phyloP scores from a whole-genome alignment of 2,113 vertebrate genomes.

The Eulemur macaco region DNA sequence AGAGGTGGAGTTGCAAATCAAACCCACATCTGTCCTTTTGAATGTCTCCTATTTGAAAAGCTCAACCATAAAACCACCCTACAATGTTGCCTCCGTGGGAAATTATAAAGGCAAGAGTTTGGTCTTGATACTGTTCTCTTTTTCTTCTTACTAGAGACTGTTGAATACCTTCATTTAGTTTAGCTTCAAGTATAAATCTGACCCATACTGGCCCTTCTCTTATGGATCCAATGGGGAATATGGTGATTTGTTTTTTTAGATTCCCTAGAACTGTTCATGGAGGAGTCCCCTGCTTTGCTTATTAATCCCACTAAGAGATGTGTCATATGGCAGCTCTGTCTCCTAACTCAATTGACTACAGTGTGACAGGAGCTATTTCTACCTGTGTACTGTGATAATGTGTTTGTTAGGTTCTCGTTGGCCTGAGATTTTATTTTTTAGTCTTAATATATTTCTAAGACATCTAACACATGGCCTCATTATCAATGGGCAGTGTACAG shows the following conservation, averaged over 20 bases:
- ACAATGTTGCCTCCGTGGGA: neutral
- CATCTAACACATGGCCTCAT: neutral
- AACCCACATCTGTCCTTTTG: neutral
- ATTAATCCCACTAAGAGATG: neutral
- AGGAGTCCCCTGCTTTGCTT: neutral
- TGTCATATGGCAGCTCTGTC: neutral
- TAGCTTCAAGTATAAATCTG: neutral
- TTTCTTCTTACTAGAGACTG: neutral
- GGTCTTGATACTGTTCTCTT: neutral
- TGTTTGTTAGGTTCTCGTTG: neutral
- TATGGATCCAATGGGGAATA: neutral
- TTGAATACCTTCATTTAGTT: neutral
- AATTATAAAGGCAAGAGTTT: neutral
- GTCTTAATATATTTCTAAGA: neutral
- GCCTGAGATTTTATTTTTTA: neutral
- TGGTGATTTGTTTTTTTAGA: neutral
- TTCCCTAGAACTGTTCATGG: neutral
- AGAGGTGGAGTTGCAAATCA: neutral
- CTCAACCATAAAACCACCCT: neutral
- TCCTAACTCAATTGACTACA: neutral
- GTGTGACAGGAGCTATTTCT: neutral
- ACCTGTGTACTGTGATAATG: neutral
- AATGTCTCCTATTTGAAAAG: neutral
- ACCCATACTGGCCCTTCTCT: neutral
- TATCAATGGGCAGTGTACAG: neutral